Conservation (phyloP, 2,888 invertebrate species). For the Caenorhabditis panamensis region DNA sequence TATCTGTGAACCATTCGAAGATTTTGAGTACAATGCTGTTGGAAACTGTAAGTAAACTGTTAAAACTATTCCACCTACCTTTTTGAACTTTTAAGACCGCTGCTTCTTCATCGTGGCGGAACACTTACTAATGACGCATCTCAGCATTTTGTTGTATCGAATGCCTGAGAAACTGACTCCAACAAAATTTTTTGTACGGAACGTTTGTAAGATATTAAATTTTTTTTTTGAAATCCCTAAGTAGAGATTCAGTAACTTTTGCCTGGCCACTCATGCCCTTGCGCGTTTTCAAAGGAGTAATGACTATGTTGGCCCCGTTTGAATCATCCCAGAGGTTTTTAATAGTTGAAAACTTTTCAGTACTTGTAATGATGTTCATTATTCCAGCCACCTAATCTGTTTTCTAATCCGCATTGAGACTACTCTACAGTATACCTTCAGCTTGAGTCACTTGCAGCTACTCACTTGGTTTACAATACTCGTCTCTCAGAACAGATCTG, state of each 20-base stretch:
- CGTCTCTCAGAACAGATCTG: constrained; percentile 22
- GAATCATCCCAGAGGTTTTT: constrained; percentile 42
- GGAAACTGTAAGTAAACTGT: constrained; percentile 48
- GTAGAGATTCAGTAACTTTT: not conserved
- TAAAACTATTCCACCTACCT: too few species aligned
- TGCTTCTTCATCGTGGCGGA: constrained; percentile 16
- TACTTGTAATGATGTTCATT: too few species aligned
- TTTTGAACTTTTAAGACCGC: constrained; percentile 36
- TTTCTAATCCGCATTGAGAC: constrained; percentile 26
- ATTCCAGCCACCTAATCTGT: constrained; percentile 40
- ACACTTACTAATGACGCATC: not conserved
- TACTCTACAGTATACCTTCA: constrained; percentile 39
- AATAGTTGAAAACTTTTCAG: not conserved
- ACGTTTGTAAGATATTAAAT: constrained; percentile 15
- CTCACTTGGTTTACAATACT: constrained; percentile 1
- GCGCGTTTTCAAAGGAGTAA: constrained; percentile 19
- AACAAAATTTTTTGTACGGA: constrained; percentile 17
- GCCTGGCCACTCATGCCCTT: constrained; percentile 43
- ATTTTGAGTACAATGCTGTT: constrained; percentile 53
- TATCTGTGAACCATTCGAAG: constrained; percentile 50
- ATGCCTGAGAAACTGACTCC: constrained; percentile 9
- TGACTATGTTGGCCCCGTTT: constrained; percentile 13
- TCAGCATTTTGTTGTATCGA: constrained; percentile 4
- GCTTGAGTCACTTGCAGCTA: constrained; percentile 23
- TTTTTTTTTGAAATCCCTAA: not conserved